These are phyloP conservation scores for Pangasianodon hypophthalmus DNA, from an alignment of 2,113 vertebrate species.

Conservation along the genomic window DNA sequence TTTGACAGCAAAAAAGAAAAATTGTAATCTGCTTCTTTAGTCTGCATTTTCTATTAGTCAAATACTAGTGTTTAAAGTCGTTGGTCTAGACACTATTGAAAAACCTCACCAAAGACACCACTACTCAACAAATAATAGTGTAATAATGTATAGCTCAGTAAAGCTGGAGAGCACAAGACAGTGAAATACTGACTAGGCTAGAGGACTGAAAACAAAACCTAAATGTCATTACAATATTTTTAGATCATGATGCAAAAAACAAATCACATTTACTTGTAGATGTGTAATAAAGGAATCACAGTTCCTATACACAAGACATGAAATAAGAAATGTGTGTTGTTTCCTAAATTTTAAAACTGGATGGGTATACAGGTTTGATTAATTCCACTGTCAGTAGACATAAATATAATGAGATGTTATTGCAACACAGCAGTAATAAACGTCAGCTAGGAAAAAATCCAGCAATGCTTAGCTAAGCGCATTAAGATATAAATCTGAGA, in stretches of 20 bases:
- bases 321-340: background rate
- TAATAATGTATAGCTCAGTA: background rate
- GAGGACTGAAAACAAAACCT: background rate
- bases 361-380: slow-evolving; percentile 3
- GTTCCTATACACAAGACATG: background rate
- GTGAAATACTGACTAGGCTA: background rate
- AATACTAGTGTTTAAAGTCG: background rate
- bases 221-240: background rate
- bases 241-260: background rate
- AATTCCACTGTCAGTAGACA: slow-evolving; percentile 3
- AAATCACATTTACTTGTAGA: background rate
- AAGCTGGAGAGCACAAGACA: background rate
- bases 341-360: background rate
- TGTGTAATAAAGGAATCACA: too few species aligned
- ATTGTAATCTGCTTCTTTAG: background rate
- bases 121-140: background rate
- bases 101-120: background rate
- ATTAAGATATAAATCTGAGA: background rate
- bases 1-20: background rate
- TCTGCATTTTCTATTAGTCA: background rate
- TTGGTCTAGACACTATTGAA: background rate
- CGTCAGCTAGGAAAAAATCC: background rate
- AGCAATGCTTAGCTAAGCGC: background rate
- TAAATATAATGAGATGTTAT: slow-evolving; percentile 25
- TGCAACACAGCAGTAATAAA: slow-evolving; percentile 17